phyloP scores from a whole-genome alignment of 2,113 vertebrate genomes.

The Sinocyclocheilus rhinocerous region DNA sequence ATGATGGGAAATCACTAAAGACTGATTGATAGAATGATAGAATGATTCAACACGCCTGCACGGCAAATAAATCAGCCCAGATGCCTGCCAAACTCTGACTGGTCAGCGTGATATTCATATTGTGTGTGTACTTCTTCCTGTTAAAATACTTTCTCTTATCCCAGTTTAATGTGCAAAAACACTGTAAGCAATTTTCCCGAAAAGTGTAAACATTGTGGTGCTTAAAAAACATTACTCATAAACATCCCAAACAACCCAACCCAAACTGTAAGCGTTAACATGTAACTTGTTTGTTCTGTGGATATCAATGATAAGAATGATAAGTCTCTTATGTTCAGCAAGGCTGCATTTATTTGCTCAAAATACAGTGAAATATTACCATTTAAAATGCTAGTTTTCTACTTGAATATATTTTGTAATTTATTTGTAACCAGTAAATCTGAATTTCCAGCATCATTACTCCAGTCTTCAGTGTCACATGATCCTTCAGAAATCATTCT shows the following conservation, averaged over 20 bases:
- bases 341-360: not conserved
- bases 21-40: slow-evolving; percentile 20
- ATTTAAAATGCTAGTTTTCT: not conserved
- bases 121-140: not conserved
- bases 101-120: not conserved
- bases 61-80: not conserved
- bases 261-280: not conserved
- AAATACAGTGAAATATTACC: not conserved
- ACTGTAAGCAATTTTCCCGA: not conserved
- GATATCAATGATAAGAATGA: not conserved
- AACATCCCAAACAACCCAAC: not conserved
- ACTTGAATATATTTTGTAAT: not conserved
- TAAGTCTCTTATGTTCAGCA: not conserved
- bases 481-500: not conserved
- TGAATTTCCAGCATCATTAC: not conserved
- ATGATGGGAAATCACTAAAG: slow-evolving; percentile 37
- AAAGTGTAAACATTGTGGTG: not conserved
- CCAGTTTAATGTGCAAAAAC: not conserved
- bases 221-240: not conserved
- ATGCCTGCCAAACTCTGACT: not conserved
- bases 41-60: slow-evolving; percentile 6
- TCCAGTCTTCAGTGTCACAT: not conserved
- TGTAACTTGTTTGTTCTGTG: not conserved
- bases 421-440: not conserved
- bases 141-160: not conserved